These are phyloP conservation scores for Nomada lathburiana DNA, from an alignment of 2,888 invertebrate genomes.

Conservation along the genomic window DNA sequence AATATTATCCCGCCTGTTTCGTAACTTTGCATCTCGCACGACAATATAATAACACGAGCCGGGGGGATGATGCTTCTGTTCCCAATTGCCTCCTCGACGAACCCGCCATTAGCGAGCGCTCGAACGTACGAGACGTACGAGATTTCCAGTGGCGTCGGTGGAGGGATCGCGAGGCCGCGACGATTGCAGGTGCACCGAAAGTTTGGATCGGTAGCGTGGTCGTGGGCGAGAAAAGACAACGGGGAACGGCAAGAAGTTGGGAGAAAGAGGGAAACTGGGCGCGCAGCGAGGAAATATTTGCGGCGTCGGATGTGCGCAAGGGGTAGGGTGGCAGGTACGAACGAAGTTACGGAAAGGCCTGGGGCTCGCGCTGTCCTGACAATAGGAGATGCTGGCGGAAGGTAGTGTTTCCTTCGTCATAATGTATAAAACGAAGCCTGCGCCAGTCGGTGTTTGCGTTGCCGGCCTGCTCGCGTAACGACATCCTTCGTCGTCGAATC, in stretches of 20 bases:
- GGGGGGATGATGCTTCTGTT: no score
- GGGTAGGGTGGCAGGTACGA: conserved; percentile 43
- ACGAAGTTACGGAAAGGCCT: conserved; percentile 70
- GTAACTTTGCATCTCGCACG: no score
- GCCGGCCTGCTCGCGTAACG: conserved; percentile 53
- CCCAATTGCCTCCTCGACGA: no score
- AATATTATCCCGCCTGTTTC: conserved; percentile 7
- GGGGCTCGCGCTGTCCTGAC: conserved; percentile 54
- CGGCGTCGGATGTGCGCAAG: conserved; percentile 8
- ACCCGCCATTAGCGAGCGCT: no score
- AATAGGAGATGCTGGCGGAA: conserved; percentile 59
- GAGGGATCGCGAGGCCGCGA: no score
- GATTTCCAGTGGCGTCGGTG: no score
- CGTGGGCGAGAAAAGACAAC: conserved; percentile 27
- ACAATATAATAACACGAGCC: no score
- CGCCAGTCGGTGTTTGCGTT: conserved; percentile 53
- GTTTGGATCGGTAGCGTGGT: conserved; percentile 23
- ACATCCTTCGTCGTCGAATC: conserved; percentile 59
- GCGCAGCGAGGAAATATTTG: conserved; percentile 28
- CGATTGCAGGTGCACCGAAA: neutral
- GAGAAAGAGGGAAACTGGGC: conserved; percentile 50
- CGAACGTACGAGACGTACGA: no score
- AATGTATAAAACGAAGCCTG: conserved; percentile 67
- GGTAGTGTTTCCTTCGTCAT: conserved; percentile 63
- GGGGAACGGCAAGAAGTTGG: conserved; percentile 40